Percentiles rank a stretch among this genome's conserved stretches.
Conservation (phyloP, 2,113 vertebrate genomes). For the Spea bombifrons region DNA sequence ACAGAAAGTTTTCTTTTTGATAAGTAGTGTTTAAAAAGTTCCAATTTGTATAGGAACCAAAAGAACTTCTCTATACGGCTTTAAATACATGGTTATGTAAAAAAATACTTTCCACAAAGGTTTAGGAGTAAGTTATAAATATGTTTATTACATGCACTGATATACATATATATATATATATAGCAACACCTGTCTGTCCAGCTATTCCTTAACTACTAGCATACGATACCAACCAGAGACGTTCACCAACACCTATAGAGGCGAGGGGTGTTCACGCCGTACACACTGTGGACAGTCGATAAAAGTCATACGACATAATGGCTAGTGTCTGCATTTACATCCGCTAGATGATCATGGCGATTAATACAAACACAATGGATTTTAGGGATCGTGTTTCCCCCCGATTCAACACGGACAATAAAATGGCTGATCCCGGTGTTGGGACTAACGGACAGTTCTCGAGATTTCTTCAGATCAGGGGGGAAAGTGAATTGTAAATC, state of each 20-base stretch:
- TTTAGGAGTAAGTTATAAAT: no score
- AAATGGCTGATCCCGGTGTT: constrained; percentile 91
- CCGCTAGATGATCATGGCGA: constrained; percentile 76
- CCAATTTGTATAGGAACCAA: no score
- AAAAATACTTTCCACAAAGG: no score
- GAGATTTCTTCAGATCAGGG: constrained; percentile 63
- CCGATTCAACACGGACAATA: constrained; percentile 65
- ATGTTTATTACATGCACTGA: no score
- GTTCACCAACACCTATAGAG: no score
- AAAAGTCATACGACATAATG: constrained; percentile 45
- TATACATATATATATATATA: neutral
- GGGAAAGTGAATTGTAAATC: constrained; percentile 77
- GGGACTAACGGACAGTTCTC: constrained; percentile 78
- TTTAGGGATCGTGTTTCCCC: constrained; percentile 55
- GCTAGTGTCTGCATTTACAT: constrained; percentile 49
- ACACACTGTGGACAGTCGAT: constrained; percentile 45
- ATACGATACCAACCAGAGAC: neutral
- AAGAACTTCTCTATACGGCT: no score
- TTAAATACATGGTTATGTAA: no score
- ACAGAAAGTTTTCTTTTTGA: no score
- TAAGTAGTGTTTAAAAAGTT: no score
- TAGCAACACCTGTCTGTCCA: neutral
- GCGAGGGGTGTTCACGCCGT: no score
- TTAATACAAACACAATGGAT: constrained; percentile 80
- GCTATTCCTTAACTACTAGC: neutral